Evolutionary conservation across 2,113 vertebrate species (phyloP).

Genomic region (Mugil cephalus): DNA sequence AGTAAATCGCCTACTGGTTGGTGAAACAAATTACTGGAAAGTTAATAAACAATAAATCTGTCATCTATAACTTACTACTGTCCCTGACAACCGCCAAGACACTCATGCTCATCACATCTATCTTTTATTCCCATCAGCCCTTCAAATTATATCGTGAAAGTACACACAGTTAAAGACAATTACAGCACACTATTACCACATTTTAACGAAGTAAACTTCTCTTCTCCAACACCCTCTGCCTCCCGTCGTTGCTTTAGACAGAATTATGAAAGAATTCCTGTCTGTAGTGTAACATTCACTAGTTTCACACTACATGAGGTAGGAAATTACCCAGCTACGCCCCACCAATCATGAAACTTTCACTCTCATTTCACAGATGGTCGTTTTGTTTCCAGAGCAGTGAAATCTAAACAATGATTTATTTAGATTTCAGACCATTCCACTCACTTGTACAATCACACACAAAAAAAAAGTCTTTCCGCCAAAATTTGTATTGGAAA

Average conservation of each 20-base stretch:
- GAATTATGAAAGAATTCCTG: background rate
- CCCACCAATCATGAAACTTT: conserved; percentile 30
- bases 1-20: too few species aligned
- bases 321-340: conserved; percentile 31
- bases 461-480: conserved; percentile 7
- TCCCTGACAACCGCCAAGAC: too few species aligned
- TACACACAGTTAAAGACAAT: background rate
- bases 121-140: too few species aligned
- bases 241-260: background rate
- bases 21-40: too few species aligned
- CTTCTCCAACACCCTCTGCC: too few species aligned
- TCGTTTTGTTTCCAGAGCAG: conserved; percentile 24
- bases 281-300: background rate
- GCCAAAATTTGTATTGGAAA: too few species aligned
- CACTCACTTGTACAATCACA: too few species aligned
- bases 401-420: background rate
- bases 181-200: background rate
- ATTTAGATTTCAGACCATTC: too few species aligned
- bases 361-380: conserved; percentile 33
- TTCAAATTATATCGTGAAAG: background rate
- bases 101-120: too few species aligned
- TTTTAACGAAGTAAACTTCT: background rate
- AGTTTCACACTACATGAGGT: conserved; percentile 6
- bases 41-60: too few species aligned
- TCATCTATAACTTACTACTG: too few species aligned